These are phyloP conservation scores for Glaucopsyche alexis DNA, from an alignment of 2,888 invertebrate species.

Conservation along the genomic window DNA sequence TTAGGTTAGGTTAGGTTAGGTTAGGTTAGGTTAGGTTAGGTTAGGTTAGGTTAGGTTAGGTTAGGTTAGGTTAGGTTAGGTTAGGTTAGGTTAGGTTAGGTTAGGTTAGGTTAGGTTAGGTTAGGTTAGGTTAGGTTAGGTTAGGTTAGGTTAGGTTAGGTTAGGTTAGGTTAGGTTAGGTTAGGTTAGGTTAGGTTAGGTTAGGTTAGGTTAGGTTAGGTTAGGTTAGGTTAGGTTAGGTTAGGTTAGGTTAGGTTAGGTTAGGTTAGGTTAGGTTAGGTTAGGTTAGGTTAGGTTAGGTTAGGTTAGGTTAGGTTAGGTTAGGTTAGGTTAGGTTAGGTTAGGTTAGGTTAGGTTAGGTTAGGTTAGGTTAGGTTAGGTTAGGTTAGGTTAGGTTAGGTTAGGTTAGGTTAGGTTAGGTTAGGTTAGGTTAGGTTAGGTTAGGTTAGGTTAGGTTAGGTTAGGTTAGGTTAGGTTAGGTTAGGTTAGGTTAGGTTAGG, in stretches of 20 bases:
- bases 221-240: conserved; percentile 41
- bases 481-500: conserved; percentile 35
- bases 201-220: conserved; percentile 37
- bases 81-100: conserved; percentile 35
- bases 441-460: conserved; percentile 36
- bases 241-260: conserved; percentile 42
- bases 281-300: conserved; percentile 39
- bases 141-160: conserved; percentile 37
- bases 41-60: no score
- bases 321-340: conserved; percentile 40
- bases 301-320: conserved; percentile 40
- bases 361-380: conserved; percentile 38
- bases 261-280: conserved; percentile 42
- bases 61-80: conserved; percentile 37
- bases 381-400: conserved; percentile 39
- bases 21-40: no score
- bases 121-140: conserved; percentile 27
- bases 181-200: conserved; percentile 35
- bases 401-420: conserved; percentile 39
- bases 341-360: conserved; percentile 39
- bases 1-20: no score
- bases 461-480: conserved; percentile 33
- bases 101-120: conserved; percentile 34
- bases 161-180: conserved; percentile 39
- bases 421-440: conserved; percentile 41